A percentile compares a stretch with the other conserved stretches of the same genome.
phyloP scores from a whole-genome alignment of 2,888 invertebrate genomes.

The Ophraella communa region DNA sequence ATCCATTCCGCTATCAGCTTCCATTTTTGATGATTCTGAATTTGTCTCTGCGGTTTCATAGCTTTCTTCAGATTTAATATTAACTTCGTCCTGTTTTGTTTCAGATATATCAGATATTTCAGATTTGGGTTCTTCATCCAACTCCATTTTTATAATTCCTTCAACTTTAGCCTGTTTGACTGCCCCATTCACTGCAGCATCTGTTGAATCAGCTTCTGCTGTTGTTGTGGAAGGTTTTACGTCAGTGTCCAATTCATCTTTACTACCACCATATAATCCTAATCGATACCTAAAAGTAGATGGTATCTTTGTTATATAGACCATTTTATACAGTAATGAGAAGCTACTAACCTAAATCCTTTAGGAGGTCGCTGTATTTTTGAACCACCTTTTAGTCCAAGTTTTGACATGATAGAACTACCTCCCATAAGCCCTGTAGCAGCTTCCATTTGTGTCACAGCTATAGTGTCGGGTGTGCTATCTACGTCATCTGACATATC shows the following conservation, averaged over 20 bases:
- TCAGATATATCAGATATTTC: slow-evolving; percentile 30
- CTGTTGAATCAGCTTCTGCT: slow-evolving; percentile 49
- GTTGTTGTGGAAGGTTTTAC: slow-evolving; percentile 43
- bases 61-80: slow-evolving; percentile 1
- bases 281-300: slow-evolving; percentile 47
- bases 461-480: slow-evolving; percentile 29
- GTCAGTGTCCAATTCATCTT: slow-evolving; percentile 48
- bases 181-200: slow-evolving; percentile 44
- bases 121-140: slow-evolving; percentile 37
- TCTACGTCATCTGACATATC: slow-evolving; percentile 34
- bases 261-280: slow-evolving; percentile 56
- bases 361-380: slow-evolving; percentile 40
- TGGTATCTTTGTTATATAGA: no score
- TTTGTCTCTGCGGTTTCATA: slow-evolving; percentile 6
- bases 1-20: slow-evolving; percentile 41
- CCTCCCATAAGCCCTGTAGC: slow-evolving; percentile 52
- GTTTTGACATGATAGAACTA: slow-evolving; percentile 55
- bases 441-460: slow-evolving; percentile 34
- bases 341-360: slow-evolving; percentile 27
- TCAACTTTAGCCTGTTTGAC: slow-evolving; percentile 26
- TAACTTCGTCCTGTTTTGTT: slow-evolving; percentile 5
- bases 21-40: slow-evolving; percentile 22
- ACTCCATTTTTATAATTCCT: slow-evolving; percentile 40
- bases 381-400: slow-evolving; percentile 54
- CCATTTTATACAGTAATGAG: no score